These are phyloP conservation scores for Leucoma salicis DNA, from an alignment of 2,888 invertebrate species.

Conservation along the genomic window DNA sequence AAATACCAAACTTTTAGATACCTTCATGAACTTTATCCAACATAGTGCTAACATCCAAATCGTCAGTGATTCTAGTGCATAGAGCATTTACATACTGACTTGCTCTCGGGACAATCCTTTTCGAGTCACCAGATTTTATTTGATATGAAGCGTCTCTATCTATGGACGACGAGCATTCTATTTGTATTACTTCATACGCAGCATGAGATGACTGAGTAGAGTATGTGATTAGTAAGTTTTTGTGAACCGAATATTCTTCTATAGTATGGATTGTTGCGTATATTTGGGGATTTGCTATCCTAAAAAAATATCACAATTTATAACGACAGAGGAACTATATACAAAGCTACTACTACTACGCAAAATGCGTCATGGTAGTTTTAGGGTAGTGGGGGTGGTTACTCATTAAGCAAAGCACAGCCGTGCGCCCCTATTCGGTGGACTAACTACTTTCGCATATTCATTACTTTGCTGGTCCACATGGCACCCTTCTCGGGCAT, in stretches of 20 bases:
- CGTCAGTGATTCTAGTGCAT: conserved; percentile 60
- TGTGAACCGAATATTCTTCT: conserved; percentile 61
- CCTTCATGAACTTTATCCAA: conserved; percentile 76
- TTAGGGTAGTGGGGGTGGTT: no score
- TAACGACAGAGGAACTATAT: no score
- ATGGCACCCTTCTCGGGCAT: no score
- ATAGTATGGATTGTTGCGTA: conserved; percentile 48
- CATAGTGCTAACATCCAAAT: conserved; percentile 65
- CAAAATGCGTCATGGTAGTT: no score
- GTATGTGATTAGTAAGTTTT: conserved; percentile 67
- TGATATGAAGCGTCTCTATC: conserved; percentile 58
- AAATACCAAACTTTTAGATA: no score
- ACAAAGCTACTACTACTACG: no score
- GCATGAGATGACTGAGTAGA: conserved; percentile 61
- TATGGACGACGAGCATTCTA: conserved; percentile 61
- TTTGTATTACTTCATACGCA: conserved; percentile 68
- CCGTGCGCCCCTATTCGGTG: no score
- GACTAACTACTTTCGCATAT: no score
- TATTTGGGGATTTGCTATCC: conserved; percentile 53
- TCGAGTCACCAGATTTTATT: conserved; percentile 56
- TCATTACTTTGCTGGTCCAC: no score
- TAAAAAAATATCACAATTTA: no score
- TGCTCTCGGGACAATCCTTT: conserved; percentile 53
- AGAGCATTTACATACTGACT: conserved; percentile 71
- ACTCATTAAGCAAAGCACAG: no score